A percentile compares a stretch with the other conserved stretches of the same genome.
These are phyloP conservation scores for Rhagophthalmus giganteus DNA, from an alignment of 2,888 invertebrate genomes.

Conservation along the genomic window DNA sequence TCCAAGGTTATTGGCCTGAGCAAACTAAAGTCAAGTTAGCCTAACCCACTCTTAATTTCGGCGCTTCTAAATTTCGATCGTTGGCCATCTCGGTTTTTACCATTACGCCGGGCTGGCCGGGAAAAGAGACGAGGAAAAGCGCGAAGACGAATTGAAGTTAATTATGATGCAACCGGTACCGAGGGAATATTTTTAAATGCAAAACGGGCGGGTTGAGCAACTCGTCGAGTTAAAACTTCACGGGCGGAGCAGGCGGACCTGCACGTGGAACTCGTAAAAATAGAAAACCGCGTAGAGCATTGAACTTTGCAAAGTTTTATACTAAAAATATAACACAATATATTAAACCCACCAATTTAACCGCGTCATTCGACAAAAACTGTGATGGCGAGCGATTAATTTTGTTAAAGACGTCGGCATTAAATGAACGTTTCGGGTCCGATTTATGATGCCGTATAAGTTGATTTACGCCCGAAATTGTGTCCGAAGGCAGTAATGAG, in stretches of 20 bases:
- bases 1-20: conserved; percentile 33
- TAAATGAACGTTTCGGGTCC: neutral
- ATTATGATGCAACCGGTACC: conserved; percentile 7
- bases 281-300: conserved; percentile 29
- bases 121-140: no score
- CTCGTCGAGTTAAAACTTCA: conserved; percentile 21
- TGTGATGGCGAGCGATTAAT: neutral
- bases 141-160: conserved; percentile 9
- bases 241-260: conserved; percentile 22
- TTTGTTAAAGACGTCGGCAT: neutral
- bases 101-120: no score
- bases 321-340: conserved; percentile 17
- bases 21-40: conserved; percentile 34
- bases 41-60: conserved; percentile 30
- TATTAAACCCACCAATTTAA: neutral
- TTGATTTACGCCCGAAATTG: no score
- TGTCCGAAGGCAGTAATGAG: no score
- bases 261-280: conserved; percentile 31
- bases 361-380: neutral
- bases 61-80: conserved; percentile 12
- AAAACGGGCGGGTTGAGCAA: conserved; percentile 19
- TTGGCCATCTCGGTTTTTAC: conserved; percentile 8
- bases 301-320: conserved; percentile 33
- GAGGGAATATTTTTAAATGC: conserved; percentile 19
- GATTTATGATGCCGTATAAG: neutral